Evolutionary conservation across 2,797 vertebrate genomes (phyloP), one percentile per base, ranked within the genome.

Genomic region (Hyperoplus immaculatus): DNA sequence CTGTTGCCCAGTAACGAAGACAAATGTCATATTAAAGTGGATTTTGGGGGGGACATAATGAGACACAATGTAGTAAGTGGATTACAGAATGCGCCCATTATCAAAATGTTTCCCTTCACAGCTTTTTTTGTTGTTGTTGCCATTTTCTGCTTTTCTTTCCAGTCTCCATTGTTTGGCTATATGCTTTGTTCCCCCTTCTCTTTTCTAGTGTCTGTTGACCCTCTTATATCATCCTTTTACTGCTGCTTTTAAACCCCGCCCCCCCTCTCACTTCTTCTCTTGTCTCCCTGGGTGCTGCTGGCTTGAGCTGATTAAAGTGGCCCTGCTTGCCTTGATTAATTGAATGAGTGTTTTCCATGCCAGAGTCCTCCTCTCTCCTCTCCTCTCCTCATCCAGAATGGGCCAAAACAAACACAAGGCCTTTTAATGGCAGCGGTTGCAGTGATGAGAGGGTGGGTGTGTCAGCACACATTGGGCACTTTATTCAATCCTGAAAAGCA

Each of bases 261-360:
- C 29, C 29, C 29, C 69, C 80, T 54, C 59, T 55, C 55, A 38
- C 55, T 60, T 74, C 69, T 71, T 73, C 68, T 63, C 69, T 43
- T 12, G 3, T 61, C 72, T 80, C 80, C 67, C 11, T 5, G 69
- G 65, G 63, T 72, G 55, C 76, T 72, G 55, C 76, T 77, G 75
- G 72, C 80, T 86, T 87, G 74, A 81, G 81, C 79, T 92, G 91
- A 93, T 93, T 90, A 87, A 87, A 92, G 82, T 85, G 80, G 83
- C 70, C 53, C 61, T 74, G 87, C 85, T 87, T 70, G 78, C 81
- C 82, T 87, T 93, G 88, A 92, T 93, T 90, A 92, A 92, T 90
- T 91, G 85, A 84, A 90, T 85, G 88, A 87, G 66, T 85, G 74
- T 88, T 76, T 78, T 76, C 67, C 1, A 9, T 79, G 91, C 72